Percentiles rank a stretch among this genome's conserved stretches.
Evolutionary conservation across 2,888 invertebrate species (phyloP).

Genomic region (Tromatobia lineatoria): DNA sequence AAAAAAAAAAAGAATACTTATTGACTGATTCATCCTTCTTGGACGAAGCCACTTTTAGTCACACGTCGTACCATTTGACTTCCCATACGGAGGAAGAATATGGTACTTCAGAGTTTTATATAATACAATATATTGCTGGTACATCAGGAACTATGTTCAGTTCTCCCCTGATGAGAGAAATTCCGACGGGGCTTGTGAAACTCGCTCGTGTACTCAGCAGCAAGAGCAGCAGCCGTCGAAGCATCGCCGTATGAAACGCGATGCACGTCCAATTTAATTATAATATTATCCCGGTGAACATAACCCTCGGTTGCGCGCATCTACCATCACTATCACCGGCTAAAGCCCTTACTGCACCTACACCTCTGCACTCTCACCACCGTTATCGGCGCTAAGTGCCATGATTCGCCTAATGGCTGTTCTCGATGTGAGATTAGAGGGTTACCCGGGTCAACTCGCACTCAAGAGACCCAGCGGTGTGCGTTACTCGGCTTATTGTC

Average conservation of each 20-base stretch:
- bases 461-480: conserved; percentile 45
- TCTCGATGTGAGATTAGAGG: conserved; percentile 73
- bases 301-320: conserved; percentile 60
- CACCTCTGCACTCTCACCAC: conserved; percentile 42
- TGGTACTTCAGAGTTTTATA: not conserved
- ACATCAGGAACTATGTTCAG: conserved; percentile 22
- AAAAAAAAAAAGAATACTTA: no score
- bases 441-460: conserved; percentile 63
- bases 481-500: conserved; percentile 71
- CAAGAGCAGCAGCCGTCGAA: conserved; percentile 36
- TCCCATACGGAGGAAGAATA: not conserved
- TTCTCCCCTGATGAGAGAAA: conserved; percentile 19
- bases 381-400: conserved; percentile 75
- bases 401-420: conserved; percentile 74
- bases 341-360: conserved; percentile 23
- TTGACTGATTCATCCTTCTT: no score
- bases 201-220: conserved; percentile 24
- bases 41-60: no score
- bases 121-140: conserved; percentile 12
- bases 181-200: conserved; percentile 34
- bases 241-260: conserved; percentile 53
- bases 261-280: conserved; percentile 70
- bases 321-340: conserved; percentile 30
- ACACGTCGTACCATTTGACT: no score
- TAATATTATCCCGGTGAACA: conserved; percentile 68